Base-by-base conservation (phyloP, 1,140 invertebrate species). In the Brachionus plicatilis region DNA sequence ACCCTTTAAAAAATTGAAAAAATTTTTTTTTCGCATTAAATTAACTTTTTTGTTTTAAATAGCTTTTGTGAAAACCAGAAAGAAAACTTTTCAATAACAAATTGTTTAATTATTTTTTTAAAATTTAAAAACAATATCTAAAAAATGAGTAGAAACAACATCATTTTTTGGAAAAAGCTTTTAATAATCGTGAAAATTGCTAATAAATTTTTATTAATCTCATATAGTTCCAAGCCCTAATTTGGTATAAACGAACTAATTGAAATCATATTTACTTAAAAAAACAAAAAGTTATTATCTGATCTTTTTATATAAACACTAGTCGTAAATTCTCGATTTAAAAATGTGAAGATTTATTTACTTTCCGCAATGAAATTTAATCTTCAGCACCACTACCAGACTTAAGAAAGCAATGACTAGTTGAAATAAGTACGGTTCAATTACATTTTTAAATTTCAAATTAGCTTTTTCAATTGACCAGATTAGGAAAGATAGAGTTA, bases 261-360 rank as follows among this genome's bases (percentile, higher is more conserved):
- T 68, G 20, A 68, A 37, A 68, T 68, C 33, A 29, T 37, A 68
- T 33, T 68, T 29, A 3, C 9, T 68, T 68, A 68, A 12, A 68
- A 68, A 68, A 68, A 68, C 24, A 68, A 68, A 68, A 68, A 68
- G 14, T 56, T 56, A 56, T 56, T 56, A 56, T 56, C 53, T 56
- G 53, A 56, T 56, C 17, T 56, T 56, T 56, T 56, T 7, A 24
- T 56, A 56, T 56, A 56, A 56, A 56, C 53, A 56, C n/a, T 56
- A 56, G 53, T 56, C 14, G 17, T 17, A 56, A 56, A 17, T 56
- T 68, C n/a, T 29, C 9, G 9, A 37, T 33, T 37, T 27, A 14
- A 68, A 14, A 68, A 68, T 12, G 33, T 72, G 3, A 41, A 5
- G 11, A 72, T 41, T 41, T 41, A 43, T 72, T 72, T 72, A 14